Percentiles rank a stretch among this genome's conserved stretches.
Conservation (phyloP, 2,113 vertebrate species). For the Ailuropoda melanoleuca region DNA sequence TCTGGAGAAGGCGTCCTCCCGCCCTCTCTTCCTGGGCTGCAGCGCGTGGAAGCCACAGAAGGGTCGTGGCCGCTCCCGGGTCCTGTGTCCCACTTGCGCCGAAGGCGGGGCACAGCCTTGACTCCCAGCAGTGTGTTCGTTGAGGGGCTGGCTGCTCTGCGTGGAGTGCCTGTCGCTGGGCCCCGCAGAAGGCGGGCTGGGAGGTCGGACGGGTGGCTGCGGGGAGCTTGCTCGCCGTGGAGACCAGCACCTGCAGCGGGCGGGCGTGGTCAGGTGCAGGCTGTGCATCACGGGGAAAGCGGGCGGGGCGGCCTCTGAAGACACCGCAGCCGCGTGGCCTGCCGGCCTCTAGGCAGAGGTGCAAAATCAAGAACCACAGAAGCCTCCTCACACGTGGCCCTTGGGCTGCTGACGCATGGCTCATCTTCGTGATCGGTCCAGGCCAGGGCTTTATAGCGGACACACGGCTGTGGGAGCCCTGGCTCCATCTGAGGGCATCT, state of each 20-base stretch:
- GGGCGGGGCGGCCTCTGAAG: neutral
- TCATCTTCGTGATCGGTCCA: too few relatives aligned
- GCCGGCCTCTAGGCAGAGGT: neutral
- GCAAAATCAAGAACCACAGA: too few relatives aligned
- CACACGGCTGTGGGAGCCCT: neutral
- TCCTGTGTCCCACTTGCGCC: neutral
- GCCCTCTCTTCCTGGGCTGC: neutral
- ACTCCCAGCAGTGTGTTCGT: neutral
- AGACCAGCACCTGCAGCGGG: neutral
- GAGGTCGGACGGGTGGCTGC: neutral
- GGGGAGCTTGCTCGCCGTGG: accelerated
- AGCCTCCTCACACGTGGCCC: neutral
- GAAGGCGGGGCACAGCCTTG: neutral
- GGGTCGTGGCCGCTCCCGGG: accelerated
- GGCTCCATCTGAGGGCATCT: neutral
- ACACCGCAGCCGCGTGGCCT: accelerated
- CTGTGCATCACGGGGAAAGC: accelerated
- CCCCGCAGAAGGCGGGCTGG: too few relatives aligned
- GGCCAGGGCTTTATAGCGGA: neutral
- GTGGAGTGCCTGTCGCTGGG: accelerated
- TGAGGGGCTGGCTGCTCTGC: too few relatives aligned
- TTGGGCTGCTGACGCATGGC: neutral
- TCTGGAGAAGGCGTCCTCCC: neutral
- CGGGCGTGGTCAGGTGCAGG: neutral
- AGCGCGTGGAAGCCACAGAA: neutral